These are phyloP conservation scores for Octomys mimax DNA, from an alignment of 2,797 vertebrate species.

Conservation along the genomic window DNA sequence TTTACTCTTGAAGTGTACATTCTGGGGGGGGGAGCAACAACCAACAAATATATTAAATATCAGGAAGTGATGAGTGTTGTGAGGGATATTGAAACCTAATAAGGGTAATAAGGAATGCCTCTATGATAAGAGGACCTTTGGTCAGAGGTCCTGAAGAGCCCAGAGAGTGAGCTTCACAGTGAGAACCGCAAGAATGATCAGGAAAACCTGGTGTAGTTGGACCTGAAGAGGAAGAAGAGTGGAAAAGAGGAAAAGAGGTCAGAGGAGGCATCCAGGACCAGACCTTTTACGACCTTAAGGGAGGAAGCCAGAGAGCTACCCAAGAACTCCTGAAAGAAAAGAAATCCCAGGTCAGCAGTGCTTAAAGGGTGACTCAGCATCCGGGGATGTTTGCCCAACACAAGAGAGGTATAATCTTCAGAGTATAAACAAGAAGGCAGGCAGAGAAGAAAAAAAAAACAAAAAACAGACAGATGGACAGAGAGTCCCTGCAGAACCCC, in stretches of 20 bases:
- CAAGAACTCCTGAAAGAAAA: conserved; percentile 21
- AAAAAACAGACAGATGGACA: conserved; percentile 32
- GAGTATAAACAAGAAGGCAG: not conserved
- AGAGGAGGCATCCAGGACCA: not conserved
- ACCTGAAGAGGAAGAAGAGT: conserved; percentile 13
- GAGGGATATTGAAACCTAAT: conserved; percentile 49
- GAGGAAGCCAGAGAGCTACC: not conserved
- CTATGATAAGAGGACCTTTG: not conserved
- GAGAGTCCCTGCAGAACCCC: conserved; percentile 24
- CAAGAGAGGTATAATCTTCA: not conserved
- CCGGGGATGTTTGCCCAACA: conserved; percentile 46
- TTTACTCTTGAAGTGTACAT: not conserved
- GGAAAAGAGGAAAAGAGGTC: conserved; percentile 36
- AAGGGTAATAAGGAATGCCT: not conserved
- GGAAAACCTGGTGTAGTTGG: conserved; percentile 9
- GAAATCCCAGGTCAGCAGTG: not conserved
- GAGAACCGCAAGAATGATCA: not conserved
- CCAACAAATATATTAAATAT: not conserved
- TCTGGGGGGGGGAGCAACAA: conserved; percentile 2
- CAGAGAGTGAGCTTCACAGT: not conserved
- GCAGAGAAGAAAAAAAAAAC: not conserved
- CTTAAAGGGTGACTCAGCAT: conserved; percentile 42
- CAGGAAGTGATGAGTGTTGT: not conserved
- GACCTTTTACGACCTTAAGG: not conserved
- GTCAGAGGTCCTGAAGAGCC: not conserved